Evolutionary conservation across 2,797 vertebrate species (phyloP).

Genomic region (Fringilla coelebs): DNA sequence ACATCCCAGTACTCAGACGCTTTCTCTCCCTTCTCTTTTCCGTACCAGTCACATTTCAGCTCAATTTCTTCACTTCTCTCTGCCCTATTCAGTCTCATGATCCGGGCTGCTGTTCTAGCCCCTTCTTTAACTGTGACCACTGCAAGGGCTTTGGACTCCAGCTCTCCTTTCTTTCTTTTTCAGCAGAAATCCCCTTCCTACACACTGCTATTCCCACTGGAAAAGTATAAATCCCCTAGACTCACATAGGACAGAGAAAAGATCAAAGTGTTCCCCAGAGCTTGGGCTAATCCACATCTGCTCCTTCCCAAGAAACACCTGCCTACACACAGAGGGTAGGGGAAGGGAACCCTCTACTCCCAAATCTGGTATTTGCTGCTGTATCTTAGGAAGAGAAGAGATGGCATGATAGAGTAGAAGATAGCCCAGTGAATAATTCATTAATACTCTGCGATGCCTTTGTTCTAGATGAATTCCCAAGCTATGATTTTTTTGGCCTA

Average conservation of each 20-base stretch:
- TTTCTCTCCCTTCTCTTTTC: not conserved
- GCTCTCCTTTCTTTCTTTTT: not conserved
- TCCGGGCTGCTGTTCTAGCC: fast-evolving
- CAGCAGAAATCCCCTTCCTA: not conserved
- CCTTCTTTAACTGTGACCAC: not conserved
- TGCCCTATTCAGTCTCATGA: not conserved
- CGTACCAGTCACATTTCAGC: not conserved
- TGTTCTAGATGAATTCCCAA: not conserved
- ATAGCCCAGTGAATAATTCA: not conserved
- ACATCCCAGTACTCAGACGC: not conserved
- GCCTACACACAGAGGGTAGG: not conserved
- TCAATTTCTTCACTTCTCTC: not conserved
- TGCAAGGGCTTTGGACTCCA: not conserved
- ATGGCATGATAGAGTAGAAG: not conserved
- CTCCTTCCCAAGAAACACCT: not conserved
- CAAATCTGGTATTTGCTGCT: not conserved
- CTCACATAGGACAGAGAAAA: not conserved
- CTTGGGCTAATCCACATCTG: not conserved
- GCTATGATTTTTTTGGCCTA: not conserved
- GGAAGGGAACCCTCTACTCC: not conserved
- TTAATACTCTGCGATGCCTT: not conserved
- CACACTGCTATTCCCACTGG: not conserved
- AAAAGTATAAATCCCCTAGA: fast-evolving
- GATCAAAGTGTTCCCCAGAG: not conserved
- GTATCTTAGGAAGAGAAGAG: not conserved